Conservation (phyloP, 1,140 invertebrate species). For the Drosophila obscura region DNA sequence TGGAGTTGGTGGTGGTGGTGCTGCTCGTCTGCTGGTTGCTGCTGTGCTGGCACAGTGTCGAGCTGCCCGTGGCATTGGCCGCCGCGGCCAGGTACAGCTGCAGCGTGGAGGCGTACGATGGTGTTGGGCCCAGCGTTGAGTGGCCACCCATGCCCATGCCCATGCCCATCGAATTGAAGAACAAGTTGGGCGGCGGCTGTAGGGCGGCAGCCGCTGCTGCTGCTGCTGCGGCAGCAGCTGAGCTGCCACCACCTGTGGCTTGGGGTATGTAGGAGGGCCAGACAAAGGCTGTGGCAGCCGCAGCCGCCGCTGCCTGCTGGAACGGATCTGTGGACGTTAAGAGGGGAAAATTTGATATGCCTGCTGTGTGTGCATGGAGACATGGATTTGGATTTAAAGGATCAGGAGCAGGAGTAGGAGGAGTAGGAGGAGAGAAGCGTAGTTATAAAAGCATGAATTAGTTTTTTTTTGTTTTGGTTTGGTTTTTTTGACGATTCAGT, state of each 20-base stretch:
- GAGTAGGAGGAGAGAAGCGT: constrained; percentile 63
- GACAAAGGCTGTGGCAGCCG: constrained; percentile 83
- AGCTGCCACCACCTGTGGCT: constrained; percentile 87
- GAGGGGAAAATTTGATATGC: constrained; percentile 83
- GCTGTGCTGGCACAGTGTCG: constrained; percentile 73
- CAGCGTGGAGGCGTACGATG: constrained; percentile 85
- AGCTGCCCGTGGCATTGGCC: constrained; percentile 76
- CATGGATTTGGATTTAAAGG: constrained; percentile 30
- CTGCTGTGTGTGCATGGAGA: constrained; percentile 62
- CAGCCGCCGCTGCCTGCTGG: constrained; percentile 89
- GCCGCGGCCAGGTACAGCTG: constrained; percentile 86
- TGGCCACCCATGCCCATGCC: constrained; percentile 44
- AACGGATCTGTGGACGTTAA: constrained; percentile 87
- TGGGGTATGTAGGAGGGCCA: constrained; percentile 81
- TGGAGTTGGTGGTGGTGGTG: constrained; percentile 73
- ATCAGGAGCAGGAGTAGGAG: constrained; percentile 5
- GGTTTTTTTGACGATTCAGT: constrained; percentile 34
- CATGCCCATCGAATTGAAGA: constrained; percentile 77
- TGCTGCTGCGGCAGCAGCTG: constrained; percentile 82
- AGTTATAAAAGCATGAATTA: constrained; percentile 82
- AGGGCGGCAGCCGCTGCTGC: constrained; percentile 85
- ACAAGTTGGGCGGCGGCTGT: constrained; percentile 85
- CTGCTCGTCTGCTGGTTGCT: constrained; percentile 66
- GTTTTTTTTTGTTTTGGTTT: constrained; percentile 47
- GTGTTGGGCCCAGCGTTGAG: constrained; percentile 74